Evolutionary conservation across 2,797 vertebrate genomes (phyloP), one percentile per base, ranked within the genome.

Genomic region (Enteromius thamalakanensis): DNA sequence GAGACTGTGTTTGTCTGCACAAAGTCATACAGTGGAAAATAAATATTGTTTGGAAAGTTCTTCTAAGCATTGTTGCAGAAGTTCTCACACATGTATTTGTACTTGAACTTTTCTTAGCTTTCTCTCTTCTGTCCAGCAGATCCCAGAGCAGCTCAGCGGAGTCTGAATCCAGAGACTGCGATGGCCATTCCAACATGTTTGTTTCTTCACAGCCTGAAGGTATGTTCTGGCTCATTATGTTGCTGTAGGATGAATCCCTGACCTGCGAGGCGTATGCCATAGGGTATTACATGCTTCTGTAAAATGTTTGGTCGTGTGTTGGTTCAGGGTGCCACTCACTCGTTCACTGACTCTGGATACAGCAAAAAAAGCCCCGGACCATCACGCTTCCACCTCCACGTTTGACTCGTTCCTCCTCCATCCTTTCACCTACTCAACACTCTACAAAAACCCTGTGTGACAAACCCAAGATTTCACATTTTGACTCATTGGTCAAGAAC

Each of bases 221-320:
- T 40, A 21, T 53, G 72, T 17, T 40, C 23, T 32, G n/a, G 37
- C 37, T 45, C 37, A 76, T 58, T 26, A 45, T 62, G 14, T 42
- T 45, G 14, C 55, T 62, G 74, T 62, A 26, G 55, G 74, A 62
- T 19, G 55, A 76, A 26, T 8, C 37, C 4, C 55, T 42, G 75
- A 60, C 37, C 72, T 42, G 15, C 2, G n/a, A 76, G 75, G 53
- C 37, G 8, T 29, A 42, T 7, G 42, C 53, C 53, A 76, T 34
- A 26, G 8, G 75, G 55, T 17, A 76, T 76, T 45, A 65, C 65
- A 55, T 70, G 67, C n/a, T 4, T 19, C 65, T 69, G 77, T 32
- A 68, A 65, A 79, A 79, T 51, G 65, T 55, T 67, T 80, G 47
- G 78, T 37, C 7, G 21, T 37, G 12, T 23, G 70, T 69, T 55